phyloP scores from a whole-genome alignment of 2,888 invertebrate genomes.

The Ichneumoninae sp. region DNA sequence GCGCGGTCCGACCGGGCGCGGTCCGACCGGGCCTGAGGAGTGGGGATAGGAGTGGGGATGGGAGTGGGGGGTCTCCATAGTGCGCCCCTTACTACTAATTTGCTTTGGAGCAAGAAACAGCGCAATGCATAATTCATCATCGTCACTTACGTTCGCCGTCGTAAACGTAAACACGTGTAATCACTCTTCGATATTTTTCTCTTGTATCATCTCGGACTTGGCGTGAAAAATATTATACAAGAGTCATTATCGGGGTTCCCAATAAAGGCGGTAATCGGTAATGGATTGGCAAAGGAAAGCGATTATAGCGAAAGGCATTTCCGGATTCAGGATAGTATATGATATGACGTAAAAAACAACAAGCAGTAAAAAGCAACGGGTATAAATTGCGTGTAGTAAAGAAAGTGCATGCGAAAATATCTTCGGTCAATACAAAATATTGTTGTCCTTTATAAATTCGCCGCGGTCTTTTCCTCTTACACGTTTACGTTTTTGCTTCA shows the following conservation, averaged over 20 bases:
- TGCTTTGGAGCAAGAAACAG: not conserved
- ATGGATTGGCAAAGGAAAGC: not conserved
- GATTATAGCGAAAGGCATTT: not conserved
- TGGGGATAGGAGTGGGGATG: no score
- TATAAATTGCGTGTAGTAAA: not conserved
- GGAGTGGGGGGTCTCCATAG: no score
- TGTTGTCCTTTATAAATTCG: not conserved
- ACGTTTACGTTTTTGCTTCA: not conserved
- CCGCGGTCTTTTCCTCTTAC: not conserved
- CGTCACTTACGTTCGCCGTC: not conserved
- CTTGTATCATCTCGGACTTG: not conserved
- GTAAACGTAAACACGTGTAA: not conserved
- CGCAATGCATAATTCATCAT: slow-evolving; percentile 1
- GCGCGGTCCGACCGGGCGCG: no score
- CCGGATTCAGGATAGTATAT: not conserved
- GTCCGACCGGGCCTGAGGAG: no score
- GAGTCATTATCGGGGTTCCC: not conserved
- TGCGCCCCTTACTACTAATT: no score
- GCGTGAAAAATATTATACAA: not conserved
- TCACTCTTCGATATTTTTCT: not conserved
- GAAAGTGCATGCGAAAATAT: not conserved
- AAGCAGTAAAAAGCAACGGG: no score
- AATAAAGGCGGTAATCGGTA: not conserved
- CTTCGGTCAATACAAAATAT: not conserved
- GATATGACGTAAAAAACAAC: not conserved